Evolutionary conservation across 2,113 vertebrate species (phyloP).

Genomic region (Cinclus cinclus): DNA sequence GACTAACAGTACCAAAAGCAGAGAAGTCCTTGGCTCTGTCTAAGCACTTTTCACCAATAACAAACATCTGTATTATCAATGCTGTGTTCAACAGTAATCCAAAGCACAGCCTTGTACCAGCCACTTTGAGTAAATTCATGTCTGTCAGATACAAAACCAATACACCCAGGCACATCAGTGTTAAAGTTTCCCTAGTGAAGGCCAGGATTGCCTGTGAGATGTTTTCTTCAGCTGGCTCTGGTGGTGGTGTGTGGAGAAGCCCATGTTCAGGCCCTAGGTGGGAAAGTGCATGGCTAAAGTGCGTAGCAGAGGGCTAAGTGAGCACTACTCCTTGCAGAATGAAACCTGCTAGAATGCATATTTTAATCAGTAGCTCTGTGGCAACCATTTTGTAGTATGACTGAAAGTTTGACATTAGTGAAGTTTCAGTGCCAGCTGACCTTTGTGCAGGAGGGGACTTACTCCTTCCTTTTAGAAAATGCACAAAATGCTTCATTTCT

Average conservation of each 20-base stretch:
- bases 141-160: not conserved
- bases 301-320: not conserved
- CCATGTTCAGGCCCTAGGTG: not conserved
- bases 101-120: not conserved
- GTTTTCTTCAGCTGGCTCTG: not conserved
- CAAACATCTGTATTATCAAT: not conserved
- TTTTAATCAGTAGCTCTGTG: not conserved
- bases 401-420: not conserved
- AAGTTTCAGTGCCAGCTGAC: not conserved
- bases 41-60: not conserved
- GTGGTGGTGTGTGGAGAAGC: not conserved
- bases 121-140: not conserved
- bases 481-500: not conserved
- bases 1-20: not conserved
- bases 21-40: not conserved
- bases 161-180: not conserved
- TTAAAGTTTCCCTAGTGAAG: not conserved
- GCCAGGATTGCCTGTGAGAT: not conserved
- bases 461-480: not conserved
- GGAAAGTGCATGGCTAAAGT: not conserved
- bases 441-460: not conserved
- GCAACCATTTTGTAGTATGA: not conserved
- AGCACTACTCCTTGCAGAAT: not conserved
- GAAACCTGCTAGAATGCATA: not conserved
- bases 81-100: not conserved